Conservation (phyloP, 2,113 vertebrate genomes). For the Urocynchramus pylzowi region DNA sequence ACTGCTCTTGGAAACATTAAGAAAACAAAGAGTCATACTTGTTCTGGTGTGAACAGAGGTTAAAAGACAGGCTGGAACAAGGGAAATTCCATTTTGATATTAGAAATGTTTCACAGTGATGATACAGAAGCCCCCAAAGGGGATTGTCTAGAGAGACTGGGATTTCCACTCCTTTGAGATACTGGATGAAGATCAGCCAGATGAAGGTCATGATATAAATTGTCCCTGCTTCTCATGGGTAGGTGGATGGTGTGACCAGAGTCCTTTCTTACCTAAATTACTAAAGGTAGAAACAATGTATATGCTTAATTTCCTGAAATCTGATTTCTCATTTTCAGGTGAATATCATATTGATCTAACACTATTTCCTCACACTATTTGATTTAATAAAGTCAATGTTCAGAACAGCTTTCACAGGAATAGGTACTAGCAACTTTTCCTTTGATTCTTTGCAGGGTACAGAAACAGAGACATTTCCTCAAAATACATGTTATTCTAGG, state of each 20-base stretch:
- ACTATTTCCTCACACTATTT: neutral
- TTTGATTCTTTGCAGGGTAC: neutral
- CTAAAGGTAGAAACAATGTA: neutral
- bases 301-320: neutral
- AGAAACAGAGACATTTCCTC: neutral
- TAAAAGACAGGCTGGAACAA: neutral
- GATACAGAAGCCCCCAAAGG: neutral
- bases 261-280: neutral
- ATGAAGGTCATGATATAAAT: neutral
- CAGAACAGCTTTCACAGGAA: neutral
- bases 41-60: neutral
- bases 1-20: neutral
- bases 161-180: neutral
- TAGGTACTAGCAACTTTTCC: neutral
- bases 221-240: neutral
- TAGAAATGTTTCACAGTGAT: neutral
- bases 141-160: neutral
- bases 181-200: neutral
- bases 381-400: neutral
- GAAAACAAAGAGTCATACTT: neutral
- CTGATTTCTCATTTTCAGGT: neutral
- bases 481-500: neutral
- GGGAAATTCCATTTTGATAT: neutral
- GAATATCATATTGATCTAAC: neutral
- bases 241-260: neutral